Evolutionary conservation across 2,113 vertebrate species (phyloP).

Genomic region (Cynoglossus semilaevis): DNA sequence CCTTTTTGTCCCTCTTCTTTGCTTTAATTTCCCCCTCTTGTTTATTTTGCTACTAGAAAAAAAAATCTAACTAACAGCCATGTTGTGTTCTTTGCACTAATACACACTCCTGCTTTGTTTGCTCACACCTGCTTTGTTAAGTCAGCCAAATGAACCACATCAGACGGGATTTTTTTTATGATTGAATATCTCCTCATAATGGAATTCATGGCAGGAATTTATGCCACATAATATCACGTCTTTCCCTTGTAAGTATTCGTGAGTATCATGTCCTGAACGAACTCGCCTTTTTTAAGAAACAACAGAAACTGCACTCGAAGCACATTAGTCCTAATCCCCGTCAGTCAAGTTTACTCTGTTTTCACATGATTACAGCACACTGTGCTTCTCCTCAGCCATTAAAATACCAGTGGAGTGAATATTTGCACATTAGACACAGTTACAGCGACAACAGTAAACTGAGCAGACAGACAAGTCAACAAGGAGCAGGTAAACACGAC

Average conservation of each 20-base stretch:
- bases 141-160: background rate
- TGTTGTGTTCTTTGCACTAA: conserved; percentile 12
- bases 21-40: conserved; percentile 10
- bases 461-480: background rate
- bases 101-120: conserved; percentile 18
- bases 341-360: background rate
- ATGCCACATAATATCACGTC: too few relatives aligned
- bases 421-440: too few relatives aligned
- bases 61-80: background rate
- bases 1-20: conserved; percentile 5
- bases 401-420: background rate
- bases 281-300: too few relatives aligned
- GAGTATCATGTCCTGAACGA: too few relatives aligned
- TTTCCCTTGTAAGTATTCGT: too few relatives aligned
- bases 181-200: too few relatives aligned
- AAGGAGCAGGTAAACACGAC: conserved; percentile 31
- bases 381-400: background rate
- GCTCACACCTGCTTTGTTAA: background rate
- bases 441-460: background rate
- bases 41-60: conserved; percentile 4
- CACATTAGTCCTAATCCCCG: background rate
- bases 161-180: too few relatives aligned
- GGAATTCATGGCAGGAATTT: too few relatives aligned
- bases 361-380: background rate
- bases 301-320: background rate